These are phyloP conservation scores for Drepanosiphum platanoidis DNA, from an alignment of 2,888 invertebrate species.

Conservation along the genomic window DNA sequence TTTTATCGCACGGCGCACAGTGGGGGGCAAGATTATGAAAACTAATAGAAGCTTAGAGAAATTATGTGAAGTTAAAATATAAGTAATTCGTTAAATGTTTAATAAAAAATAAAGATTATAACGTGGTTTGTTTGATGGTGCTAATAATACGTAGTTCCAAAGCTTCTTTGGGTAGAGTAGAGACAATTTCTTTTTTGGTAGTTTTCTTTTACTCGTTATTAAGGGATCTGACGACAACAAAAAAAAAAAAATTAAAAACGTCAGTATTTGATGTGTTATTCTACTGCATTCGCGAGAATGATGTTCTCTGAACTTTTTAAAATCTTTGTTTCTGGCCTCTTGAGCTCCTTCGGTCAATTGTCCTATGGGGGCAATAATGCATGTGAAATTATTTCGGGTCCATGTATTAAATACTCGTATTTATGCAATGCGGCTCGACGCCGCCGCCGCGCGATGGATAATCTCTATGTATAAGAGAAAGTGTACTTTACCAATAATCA, in stretches of 20 bases:
- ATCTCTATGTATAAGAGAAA: no score
- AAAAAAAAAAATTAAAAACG: no score
- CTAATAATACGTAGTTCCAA: no score
- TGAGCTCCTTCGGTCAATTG: slow-evolving; percentile 27
- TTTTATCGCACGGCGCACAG: background rate
- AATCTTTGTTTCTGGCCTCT: no score
- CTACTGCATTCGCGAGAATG: slow-evolving; percentile 43
- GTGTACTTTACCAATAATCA: no score
- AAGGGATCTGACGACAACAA: slow-evolving; percentile 13
- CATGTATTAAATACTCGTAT: slow-evolving; percentile 37
- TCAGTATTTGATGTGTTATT: background rate
- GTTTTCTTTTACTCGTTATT: no score
- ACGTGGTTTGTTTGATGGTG: no score
- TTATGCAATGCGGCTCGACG: slow-evolving; percentile 32
- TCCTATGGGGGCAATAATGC: slow-evolving; percentile 17
- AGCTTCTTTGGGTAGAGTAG: no score
- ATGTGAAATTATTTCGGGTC: slow-evolving; percentile 12
- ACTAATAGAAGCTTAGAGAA: background rate
- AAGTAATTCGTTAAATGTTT: background rate
- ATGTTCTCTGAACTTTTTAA: slow-evolving; percentile 6
- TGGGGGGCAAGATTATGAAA: background rate
- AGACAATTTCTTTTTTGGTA: no score
- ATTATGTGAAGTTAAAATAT: background rate
- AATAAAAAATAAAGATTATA: background rate
- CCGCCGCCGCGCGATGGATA: no score